Conservation (phyloP, 2,113 vertebrate genomes). For the Daboia siamensis region DNA sequence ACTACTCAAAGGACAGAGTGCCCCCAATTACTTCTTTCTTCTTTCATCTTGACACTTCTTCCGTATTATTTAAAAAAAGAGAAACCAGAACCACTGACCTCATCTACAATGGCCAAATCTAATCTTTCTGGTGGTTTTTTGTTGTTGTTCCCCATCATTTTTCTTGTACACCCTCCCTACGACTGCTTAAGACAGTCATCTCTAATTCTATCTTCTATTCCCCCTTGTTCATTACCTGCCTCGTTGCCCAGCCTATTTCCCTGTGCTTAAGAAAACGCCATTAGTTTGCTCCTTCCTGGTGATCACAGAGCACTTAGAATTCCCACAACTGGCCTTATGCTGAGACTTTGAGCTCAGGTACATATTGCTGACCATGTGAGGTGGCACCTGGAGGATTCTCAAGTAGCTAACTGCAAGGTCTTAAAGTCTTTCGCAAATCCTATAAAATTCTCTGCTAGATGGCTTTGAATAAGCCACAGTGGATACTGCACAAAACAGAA, state of each 20-base stretch:
- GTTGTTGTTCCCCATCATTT: not conserved
- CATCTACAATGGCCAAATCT: not conserved
- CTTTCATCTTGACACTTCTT: not conserved
- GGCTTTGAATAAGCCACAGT: not conserved
- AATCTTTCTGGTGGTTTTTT: not conserved
- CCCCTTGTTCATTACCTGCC: not conserved
- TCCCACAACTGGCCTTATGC: conserved; percentile 14
- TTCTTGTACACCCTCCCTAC: not conserved
- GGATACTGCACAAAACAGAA: accelerated
- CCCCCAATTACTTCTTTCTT: not conserved
- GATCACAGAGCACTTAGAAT: conserved; percentile 23
- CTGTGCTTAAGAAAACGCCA: not conserved
- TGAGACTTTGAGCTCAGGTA: conserved; percentile 10
- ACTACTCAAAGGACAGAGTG: not conserved
- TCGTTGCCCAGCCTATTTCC: not conserved
- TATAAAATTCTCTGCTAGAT: not conserved
- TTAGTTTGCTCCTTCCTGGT: not conserved
- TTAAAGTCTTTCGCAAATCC: conserved; percentile 3
- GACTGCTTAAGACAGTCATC: not conserved
- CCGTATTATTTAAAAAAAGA: not conserved
- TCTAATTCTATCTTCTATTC: not conserved
- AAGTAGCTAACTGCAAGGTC: not conserved
- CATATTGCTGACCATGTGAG: conserved; percentile 19
- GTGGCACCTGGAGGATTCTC: conserved; percentile 13
- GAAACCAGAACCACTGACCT: not conserved